Base-by-base conservation (phyloP, 1,140 invertebrate genomes). In the Lethocerus indicus region DNA sequence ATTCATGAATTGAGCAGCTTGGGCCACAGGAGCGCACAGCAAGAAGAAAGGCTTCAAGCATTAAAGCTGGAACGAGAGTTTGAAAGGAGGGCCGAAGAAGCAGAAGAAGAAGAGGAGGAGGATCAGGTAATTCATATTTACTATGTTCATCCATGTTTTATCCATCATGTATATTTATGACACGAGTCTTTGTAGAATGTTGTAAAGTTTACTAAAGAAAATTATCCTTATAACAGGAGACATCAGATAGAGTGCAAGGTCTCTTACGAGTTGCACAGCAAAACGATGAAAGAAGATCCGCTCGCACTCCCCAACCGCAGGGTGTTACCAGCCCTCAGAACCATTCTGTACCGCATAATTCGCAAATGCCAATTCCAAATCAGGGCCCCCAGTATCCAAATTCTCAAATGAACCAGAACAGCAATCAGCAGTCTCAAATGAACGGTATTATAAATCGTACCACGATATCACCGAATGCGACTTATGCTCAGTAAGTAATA, bases 11-110 rank as follows among this genome's bases (percentile, higher is more conserved):
- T 93, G 16, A 72, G 81, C 54, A 63, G 71, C 1, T 60, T 86
- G 42, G 64, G 75, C 7, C 73, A 79, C 23, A 67, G 83, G 51
- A 81, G 79, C 2, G 64, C 78, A 0, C 82, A 83, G 57, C 86
- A 93, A 60, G 87, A 87, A 51, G 87, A 93, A 61, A 84, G 90
- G 57, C 63, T 92, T 16, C 71, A 85, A 47, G 82, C 86, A 5
- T 66, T 92, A 37, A 79, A 82, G 50, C 65, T 92, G 4, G 88
- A 93, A 63, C 71, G 82, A 52, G 88, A 92, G 61, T 92, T 93
- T 62, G 84, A 92, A 57, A 74, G 85, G 32, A 68, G 88, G 39
- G 88, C 87, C 3, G 81, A 83, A 60, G 83, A 87, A 62, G 69
- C 72, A 29, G 73, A 78, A 18, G 80, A 88, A 56, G 84, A 91